Evolutionary conservation across 92 coral and sea anemone species (phyloP).

Genomic region (Porites lobata): DNA sequence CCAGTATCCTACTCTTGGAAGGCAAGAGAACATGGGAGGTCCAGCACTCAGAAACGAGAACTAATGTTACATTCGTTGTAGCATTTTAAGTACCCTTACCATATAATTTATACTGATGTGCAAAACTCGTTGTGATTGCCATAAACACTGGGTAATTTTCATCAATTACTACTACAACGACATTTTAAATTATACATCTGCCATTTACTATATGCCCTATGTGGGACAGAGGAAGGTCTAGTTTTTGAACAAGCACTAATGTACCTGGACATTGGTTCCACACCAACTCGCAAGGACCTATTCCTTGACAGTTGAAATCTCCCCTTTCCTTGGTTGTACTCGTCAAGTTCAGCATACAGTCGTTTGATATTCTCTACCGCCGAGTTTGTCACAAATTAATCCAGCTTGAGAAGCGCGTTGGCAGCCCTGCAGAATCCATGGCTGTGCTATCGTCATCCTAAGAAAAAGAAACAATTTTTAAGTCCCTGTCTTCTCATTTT

Average conservation of each 20-base stretch:
- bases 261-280: background rate
- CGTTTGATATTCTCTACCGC: conserved; percentile 27
- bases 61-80: background rate
- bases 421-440: conserved; percentile 40
- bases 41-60: conserved; percentile 55
- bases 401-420: conserved; percentile 20
- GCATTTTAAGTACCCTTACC: background rate
- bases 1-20: conserved; percentile 49
- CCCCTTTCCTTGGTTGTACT: conserved; percentile 28
- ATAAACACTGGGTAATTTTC: too few species aligned
- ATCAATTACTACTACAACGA: too few species aligned
- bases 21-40: conserved; percentile 32
- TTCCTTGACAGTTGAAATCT: conserved; percentile 6
- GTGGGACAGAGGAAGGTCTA: too few species aligned
- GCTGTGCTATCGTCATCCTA: conserved; percentile 16
- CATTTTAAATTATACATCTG: too few species aligned
- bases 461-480: background rate
- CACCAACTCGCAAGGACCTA: conserved; percentile 18
- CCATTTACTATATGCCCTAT: too few species aligned
- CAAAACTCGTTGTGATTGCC: background rate
- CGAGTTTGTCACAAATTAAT: conserved; percentile 9
- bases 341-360: conserved; percentile 29
- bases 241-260: too few species aligned
- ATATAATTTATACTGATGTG: background rate
- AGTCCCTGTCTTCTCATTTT: too few species aligned